Percentiles rank a stretch among this genome's conserved stretches.
Evolutionary conservation across 2,113 vertebrate species (phyloP).

Genomic region (Halichoeres trimaculatus): DNA sequence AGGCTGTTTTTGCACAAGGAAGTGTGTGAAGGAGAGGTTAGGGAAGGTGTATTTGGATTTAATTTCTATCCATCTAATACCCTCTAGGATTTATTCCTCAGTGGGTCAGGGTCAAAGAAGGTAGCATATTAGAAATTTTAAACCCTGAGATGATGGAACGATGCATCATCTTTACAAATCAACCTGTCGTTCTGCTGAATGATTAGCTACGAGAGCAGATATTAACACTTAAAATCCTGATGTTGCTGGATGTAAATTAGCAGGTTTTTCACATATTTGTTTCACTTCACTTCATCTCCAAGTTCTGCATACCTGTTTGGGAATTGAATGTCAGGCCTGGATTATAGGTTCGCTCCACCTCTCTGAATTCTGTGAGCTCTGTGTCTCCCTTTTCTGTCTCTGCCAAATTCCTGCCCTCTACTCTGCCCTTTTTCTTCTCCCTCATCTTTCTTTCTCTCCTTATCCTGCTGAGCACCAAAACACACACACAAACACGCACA

Average conservation of each 20-base stretch:
- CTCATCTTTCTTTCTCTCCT: conserved; percentile 24
- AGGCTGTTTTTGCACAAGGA: neutral
- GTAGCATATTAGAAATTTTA: neutral
- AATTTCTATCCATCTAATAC: neutral
- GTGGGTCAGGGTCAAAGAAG: neutral
- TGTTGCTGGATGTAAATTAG: neutral
- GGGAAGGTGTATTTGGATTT: neutral
- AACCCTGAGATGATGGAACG: neutral
- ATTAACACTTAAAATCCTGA: neutral
- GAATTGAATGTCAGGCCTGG: conserved; percentile 6
- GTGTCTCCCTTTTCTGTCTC: conserved; percentile 19
- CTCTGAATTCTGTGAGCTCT: conserved; percentile 16
- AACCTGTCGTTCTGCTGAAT: neutral
- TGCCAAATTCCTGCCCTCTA: conserved; percentile 27
- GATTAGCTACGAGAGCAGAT: neutral
- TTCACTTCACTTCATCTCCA: neutral
- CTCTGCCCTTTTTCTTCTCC: conserved; percentile 22
- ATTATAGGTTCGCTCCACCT: conserved; percentile 9
- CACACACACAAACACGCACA: neutral
- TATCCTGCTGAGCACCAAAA: neutral
- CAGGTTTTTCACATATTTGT: neutral
- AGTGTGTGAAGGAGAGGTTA: neutral
- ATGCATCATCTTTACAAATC: neutral
- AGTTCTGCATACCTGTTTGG: neutral
- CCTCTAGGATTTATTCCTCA: neutral